These are phyloP conservation scores for Ornithorhynchus anatinus DNA, from an alignment of 2,113 vertebrate species.

Conservation along the genomic window DNA sequence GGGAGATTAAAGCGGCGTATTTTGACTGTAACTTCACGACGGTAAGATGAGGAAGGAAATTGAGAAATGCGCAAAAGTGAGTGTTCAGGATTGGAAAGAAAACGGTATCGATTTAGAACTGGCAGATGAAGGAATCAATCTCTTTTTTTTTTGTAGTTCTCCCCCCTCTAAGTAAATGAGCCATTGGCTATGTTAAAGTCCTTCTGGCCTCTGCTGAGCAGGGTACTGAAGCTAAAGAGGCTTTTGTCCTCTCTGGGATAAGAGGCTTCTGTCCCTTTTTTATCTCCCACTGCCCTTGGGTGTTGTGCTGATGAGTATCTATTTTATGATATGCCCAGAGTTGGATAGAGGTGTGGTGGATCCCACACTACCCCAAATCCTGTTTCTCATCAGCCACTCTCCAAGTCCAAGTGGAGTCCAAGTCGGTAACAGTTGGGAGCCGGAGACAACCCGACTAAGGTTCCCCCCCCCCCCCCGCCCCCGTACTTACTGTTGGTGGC, in stretches of 20 bases:
- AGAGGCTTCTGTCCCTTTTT: neutral
- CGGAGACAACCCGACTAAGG: no score
- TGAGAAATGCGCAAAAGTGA: conserved; percentile 41
- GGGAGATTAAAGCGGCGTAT: conserved; percentile 15
- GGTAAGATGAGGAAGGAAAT: conserved; percentile 49
- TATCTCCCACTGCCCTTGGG: neutral
- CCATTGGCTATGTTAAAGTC: neutral
- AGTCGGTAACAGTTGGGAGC: no score
- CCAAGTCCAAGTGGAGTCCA: no score
- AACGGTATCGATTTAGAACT: no score
- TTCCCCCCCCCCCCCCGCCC: no score
- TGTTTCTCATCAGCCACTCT: no score
- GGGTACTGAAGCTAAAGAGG: neutral
- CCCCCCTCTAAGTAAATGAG: no score
- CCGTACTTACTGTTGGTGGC: no score
- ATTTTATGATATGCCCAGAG: neutral
- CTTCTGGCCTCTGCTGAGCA: neutral
- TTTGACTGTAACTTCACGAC: no score
- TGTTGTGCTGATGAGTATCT: neutral
- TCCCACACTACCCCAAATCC: no score
- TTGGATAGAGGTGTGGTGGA: no score
- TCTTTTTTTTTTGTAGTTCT: neutral
- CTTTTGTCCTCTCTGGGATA: neutral
- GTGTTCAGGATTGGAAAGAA: no score
- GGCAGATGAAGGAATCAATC: conserved; percentile 6